Percentiles rank a stretch among this genome's conserved stretches.
Conservation (phyloP, 2,888 invertebrate genomes). For the Frankliniella intonsa region DNA sequence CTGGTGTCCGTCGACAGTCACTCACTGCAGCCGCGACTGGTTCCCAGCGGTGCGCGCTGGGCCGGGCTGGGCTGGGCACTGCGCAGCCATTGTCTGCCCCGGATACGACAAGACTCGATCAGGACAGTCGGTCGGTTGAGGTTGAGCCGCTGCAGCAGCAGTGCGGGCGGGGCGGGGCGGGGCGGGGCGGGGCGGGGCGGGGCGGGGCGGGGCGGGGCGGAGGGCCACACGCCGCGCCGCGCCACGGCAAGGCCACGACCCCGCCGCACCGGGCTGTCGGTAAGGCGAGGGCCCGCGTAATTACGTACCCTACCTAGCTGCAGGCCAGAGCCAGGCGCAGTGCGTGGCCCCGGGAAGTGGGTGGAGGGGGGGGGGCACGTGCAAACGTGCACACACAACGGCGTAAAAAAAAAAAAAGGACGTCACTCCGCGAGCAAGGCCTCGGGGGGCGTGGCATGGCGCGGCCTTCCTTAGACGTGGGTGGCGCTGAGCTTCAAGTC, state of each 20-base stretch:
- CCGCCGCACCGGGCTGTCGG: not conserved
- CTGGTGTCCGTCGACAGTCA: too few relatives aligned
- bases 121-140: not conserved
- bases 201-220: not conserved
- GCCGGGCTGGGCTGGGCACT: too few relatives aligned
- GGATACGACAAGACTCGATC: too few relatives aligned
- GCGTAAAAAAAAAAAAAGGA: too few relatives aligned
- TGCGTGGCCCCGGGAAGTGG: not conserved
- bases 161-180: not conserved
- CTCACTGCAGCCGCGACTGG: not conserved
- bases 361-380: too few relatives aligned
- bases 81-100: not conserved
- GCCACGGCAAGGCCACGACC: not conserved
- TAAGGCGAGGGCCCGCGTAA: not conserved
- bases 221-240: slow-evolving; percentile 16
- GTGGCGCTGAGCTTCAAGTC: too few relatives aligned
- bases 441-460: too few relatives aligned
- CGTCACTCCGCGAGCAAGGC: too few relatives aligned
- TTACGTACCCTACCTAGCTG: not conserved
- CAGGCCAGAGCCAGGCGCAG: not conserved
- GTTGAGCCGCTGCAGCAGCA: not conserved
- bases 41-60: too few relatives aligned
- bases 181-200: not conserved
- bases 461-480: too few relatives aligned
- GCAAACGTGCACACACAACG: too few relatives aligned